Evolutionary conservation across 2,797 vertebrate genomes (phyloP), one percentile per base, ranked within the genome.

Genomic region (Tokudaia muenninki): DNA sequence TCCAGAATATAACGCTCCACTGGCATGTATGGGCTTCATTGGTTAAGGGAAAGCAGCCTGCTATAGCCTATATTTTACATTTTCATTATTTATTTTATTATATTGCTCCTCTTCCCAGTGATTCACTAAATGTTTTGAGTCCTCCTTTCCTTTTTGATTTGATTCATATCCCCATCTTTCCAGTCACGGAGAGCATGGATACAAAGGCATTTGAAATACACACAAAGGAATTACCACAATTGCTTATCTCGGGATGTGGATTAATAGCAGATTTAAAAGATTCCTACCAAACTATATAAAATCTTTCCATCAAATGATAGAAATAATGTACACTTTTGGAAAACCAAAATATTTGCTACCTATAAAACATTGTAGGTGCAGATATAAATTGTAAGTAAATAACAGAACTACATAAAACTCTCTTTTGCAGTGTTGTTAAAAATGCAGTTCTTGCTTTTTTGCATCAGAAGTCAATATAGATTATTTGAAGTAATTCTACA

Each of bases 401-500:
- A 80, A 87, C 17, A 84, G 3, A 8, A 67, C 13, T 77, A 77
- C 63, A 29, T 65, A 7, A 91, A 94, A 41, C 0, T 0, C 31
- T 21, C 31, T 61, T 63, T 29, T 77, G 37, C 41, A 59, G 34
- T 14, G 70, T 75, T 94, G 77, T 94, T 75, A 70, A 90, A 90
- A 29, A 9, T 41, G 1, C 9, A 82, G 59, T 80, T 87, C 57
- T 90, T 87, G 16, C 13, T 90, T 94, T 41, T 37, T 75, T 91
- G 55, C 21, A 75, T 93, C 59, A 80, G 65, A 90, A 77, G n/a
- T 9, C 19, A 92, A 8, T 79, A 13, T 1, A 88, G 34, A 70
- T 87, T 80, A 83, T 75, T 74, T 87, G 55, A 93, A 77, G 87
- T 80, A 47, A 52, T 92, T 86, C 29, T 79, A 11, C 14, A 96